These are phyloP conservation scores for Matsumyia berberina DNA, from an alignment of 2,888 invertebrate genomes.

Conservation along the genomic window DNA sequence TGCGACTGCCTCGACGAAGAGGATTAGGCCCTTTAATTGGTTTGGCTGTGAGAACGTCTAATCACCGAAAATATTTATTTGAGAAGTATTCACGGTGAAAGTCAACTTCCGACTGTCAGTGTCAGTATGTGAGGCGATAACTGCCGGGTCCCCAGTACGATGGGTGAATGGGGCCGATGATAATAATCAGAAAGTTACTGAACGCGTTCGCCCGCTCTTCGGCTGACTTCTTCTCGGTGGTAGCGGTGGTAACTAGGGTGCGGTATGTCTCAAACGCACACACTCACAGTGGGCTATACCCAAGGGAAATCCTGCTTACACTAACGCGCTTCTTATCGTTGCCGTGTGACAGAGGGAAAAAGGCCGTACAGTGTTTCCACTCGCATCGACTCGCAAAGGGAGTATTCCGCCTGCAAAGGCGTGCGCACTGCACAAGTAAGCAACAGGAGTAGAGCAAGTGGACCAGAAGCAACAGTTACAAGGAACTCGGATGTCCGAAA, in stretches of 20 bases:
- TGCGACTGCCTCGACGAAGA: constrained; percentile 6
- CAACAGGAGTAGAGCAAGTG: constrained; percentile 64
- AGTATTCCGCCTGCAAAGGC: constrained; percentile 29
- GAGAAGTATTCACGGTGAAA: constrained; percentile 70
- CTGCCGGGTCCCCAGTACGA: constrained; percentile 68
- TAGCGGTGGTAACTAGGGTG: constrained; percentile 74
- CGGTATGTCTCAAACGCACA: constrained; percentile 71
- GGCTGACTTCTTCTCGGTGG: constrained; percentile 59
- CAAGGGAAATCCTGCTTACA: constrained; percentile 72
- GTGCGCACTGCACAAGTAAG: constrained; percentile 57
- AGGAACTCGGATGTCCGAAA: constrained; percentile 54
- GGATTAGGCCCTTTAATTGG: constrained; percentile 6
- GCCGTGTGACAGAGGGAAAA: constrained; percentile 29
- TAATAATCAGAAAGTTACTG: constrained; percentile 62
- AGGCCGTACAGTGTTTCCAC: constrained; percentile 26
- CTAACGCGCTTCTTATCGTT: constrained; percentile 53
- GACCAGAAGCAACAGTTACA: constrained; percentile 67
- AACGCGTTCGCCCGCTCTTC: constrained; percentile 68
- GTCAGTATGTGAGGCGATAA: constrained; percentile 65
- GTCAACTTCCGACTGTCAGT: constrained; percentile 71
- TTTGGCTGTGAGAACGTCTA: constrained; percentile 19
- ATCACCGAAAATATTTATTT: constrained; percentile 43
- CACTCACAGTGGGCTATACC: constrained; percentile 50
- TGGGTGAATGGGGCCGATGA: constrained; percentile 70
- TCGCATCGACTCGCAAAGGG: constrained; percentile 38